These are phyloP conservation scores for Conops quadrifasciatus DNA, from an alignment of 2,888 invertebrate species.

Conservation along the genomic window DNA sequence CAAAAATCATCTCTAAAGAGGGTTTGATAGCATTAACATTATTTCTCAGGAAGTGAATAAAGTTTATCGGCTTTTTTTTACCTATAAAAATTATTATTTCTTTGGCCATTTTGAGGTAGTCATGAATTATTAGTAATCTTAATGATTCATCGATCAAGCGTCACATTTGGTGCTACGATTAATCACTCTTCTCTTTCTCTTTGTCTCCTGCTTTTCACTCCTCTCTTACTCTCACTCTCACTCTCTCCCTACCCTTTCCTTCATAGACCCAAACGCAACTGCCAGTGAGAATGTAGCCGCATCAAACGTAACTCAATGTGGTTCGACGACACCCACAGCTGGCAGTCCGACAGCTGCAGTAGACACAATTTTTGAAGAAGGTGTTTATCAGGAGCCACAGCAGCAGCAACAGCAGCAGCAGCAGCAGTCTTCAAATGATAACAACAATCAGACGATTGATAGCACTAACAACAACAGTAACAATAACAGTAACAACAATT, in stretches of 20 bases:
- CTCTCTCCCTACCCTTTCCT: no score
- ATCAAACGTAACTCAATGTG: constrained; percentile 33
- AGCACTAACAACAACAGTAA: constrained; percentile 26
- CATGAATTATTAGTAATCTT: constrained; percentile 7
- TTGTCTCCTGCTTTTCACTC: neutral
- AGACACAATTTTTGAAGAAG: constrained; percentile 52
- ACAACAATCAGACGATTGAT: constrained; percentile 37
- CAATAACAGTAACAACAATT: constrained; percentile 41
- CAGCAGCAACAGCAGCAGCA: no score
- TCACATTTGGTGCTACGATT: neutral
- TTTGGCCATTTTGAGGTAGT: neutral
- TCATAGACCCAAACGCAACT: constrained; percentile 55
- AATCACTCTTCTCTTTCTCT: neutral
- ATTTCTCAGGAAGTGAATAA: no score
- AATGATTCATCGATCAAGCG: neutral
- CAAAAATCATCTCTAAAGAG: no score
- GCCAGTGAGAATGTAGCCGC: constrained; percentile 53
- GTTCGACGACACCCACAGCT: constrained; percentile 45
- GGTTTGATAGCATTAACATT: no score
- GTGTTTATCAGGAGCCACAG: constrained; percentile 40
- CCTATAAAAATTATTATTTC: no score
- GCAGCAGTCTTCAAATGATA: constrained; percentile 40
- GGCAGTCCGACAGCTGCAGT: constrained; percentile 45
- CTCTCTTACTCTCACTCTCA: no score
- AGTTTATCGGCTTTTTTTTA: no score